These are phyloP conservation scores for Drosophila orosa DNA, from an alignment of 1,140 invertebrate genomes.

Conservation along the genomic window DNA sequence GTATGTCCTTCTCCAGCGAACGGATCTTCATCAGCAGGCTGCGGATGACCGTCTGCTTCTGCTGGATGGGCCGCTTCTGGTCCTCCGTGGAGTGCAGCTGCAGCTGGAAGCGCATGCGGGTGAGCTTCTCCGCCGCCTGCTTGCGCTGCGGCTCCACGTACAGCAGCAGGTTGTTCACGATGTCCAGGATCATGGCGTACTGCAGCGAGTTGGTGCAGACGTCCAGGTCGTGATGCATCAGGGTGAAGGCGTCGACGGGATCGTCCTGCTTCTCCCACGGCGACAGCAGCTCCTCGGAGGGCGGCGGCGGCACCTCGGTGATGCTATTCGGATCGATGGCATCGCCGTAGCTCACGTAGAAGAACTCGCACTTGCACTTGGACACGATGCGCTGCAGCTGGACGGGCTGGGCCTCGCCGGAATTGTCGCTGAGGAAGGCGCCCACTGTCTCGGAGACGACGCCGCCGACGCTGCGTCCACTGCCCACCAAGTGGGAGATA, in stretches of 20 bases:
- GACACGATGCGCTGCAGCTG: constrained; percentile 98
- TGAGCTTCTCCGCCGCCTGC: constrained; percentile 94
- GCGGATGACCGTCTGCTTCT: constrained; percentile 94
- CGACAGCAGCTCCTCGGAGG: constrained; percentile 88
- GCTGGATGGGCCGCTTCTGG: constrained; percentile 95
- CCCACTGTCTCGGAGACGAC: constrained; percentile 97
- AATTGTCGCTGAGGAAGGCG: constrained; percentile 87
- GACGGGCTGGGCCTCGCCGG: constrained; percentile 83
- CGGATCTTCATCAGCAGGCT: constrained; percentile 92
- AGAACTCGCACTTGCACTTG: constrained; percentile 98
- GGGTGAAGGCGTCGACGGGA: constrained; percentile 97
- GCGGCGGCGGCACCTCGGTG: constrained; percentile 88
- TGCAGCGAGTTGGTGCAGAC: constrained; percentile 98
- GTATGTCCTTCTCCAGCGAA: constrained; percentile 95
- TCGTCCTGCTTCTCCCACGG: constrained; percentile 92
- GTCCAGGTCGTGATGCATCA: constrained; percentile 99
- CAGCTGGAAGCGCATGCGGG: constrained; percentile 96
- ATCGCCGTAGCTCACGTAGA: constrained; percentile 97
- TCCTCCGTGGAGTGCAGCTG: constrained; percentile 95
- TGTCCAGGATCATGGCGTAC: constrained; percentile 98
- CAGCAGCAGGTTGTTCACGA: constrained; percentile 98
- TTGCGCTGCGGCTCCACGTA: constrained; percentile 98
- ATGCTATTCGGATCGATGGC: constrained; percentile 89
- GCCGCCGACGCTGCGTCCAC: constrained; percentile 97
- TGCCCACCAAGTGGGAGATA: constrained; percentile 95